Base-by-base conservation (phyloP, 2,888 invertebrate genomes). In the Stratiomys singularior region DNA sequence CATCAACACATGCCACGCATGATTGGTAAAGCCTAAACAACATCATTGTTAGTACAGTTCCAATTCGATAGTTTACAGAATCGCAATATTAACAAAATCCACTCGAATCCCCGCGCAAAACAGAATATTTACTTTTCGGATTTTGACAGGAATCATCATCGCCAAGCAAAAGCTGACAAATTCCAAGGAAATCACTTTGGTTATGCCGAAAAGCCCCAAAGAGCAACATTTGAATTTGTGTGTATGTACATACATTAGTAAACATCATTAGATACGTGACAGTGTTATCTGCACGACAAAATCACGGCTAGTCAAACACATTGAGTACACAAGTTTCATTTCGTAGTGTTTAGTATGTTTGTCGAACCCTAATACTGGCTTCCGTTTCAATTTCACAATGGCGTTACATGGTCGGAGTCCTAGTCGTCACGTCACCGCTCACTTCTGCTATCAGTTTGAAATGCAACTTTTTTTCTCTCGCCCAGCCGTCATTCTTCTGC, bases 321-420 rank as follows among this genome's bases (percentile, higher is more conserved):
- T n/a, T 47, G 27, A 71, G 47, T 47, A 46, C 47, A 71, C 71
- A 71, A 64, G 64, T 23, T 52, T 46, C 27, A 13, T 37, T 71
- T 28, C 64, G 71, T 30, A 21, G 27, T 9, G 13, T 23, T 13
- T 46, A 2, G 52, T 9, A 9, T 47, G 47, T 71, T 71, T 71
- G 71, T 27, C 52, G 71, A 47, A 27, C 71, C 47, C 47, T 71
- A 25, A 71, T 71, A 23, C 71, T n/a, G 15, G 71, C 52, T 71
- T 71, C 71, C 71, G 71, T 47, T 71, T 47, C 27, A 27, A 47
- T 64, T 64, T 15, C 64, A 27, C 11, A n/a, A n/a, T 64, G 64
- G 64, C 28, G 64, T 64, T 23, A 28, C 27, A 30, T 64, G 37
- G 37, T 37, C 9, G 37, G 3, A 37, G 37, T 9, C 37, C 37